Evolutionary conservation across 1,140 invertebrate genomes (phyloP), one percentile per base, ranked within the genome.

Genomic region (Amyelois transitella): DNA sequence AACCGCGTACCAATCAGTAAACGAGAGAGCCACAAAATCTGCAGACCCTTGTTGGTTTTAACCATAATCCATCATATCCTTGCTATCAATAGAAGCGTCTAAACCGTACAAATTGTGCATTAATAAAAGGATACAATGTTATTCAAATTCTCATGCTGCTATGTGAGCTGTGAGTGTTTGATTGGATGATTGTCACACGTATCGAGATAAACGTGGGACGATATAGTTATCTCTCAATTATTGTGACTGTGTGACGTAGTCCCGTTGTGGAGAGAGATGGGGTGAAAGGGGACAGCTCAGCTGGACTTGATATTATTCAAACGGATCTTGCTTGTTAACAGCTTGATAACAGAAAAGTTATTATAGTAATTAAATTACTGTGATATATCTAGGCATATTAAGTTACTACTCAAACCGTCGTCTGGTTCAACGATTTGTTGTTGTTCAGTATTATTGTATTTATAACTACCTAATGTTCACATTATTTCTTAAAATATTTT

Each of bases 131-230:
- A 66, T 69, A 59, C 53, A 53, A 64, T 57, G 60, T 61, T 68
- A 59, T 56, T 60, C 56, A 49, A 60, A 68, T 76, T 79, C 76
- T 76, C 76, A 75, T 71, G 66, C 66, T 66, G 55, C 60, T 64
- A 70, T 66, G 58, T 25, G 53, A 55, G 71, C 64, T 66, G 60
- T 66, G 55, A 62, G 62, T 54, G 66, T 64, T 75, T 70, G 68
- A 80, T 82, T 80, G 72, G 63, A 82, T 82, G 77, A 82, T 82
- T 80, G 79, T 77, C 66, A 74, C 66, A 64, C 67, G 57, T 44
- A 58, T 58, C 44, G 52, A 62, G 55, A 67, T 59, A 44, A 67
- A 59, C 57, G 64, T 66, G 60, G 65, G 60, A 56, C 25, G 56
- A 19, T 49, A 38, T 45, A 32, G 18, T 53, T 54, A 48, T 48